These are phyloP conservation scores for Blastomussa wellsi DNA, from an alignment of 92 coral and sea anemone genomes.

Conservation along the genomic window DNA sequence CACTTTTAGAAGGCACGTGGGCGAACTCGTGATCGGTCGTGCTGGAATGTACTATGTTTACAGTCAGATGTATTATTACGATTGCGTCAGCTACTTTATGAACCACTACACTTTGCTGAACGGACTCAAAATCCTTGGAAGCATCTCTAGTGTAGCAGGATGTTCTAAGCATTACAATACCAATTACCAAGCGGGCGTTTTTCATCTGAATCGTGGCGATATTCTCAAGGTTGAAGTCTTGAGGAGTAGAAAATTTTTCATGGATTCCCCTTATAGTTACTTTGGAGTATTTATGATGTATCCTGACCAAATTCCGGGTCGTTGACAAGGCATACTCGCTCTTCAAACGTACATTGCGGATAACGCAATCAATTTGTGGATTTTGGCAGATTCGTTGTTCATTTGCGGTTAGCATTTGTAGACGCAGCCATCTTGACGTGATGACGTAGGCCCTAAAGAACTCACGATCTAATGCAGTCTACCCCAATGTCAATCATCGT, in stretches of 20 bases:
- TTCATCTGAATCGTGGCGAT: slow-evolving; percentile 71
- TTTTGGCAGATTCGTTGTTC: background rate
- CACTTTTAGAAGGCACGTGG: slow-evolving; percentile 70
- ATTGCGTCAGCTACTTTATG: slow-evolving; percentile 65
- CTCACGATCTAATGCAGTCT: background rate
- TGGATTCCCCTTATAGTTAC: slow-evolving; percentile 59
- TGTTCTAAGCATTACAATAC: slow-evolving; percentile 63
- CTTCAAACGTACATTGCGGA: too few species aligned
- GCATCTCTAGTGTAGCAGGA: slow-evolving; percentile 73
- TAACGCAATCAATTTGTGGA: too few species aligned
- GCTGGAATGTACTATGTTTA: slow-evolving; percentile 89
- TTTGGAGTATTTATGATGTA: slow-evolving; percentile 86
- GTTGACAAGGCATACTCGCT: too few species aligned
- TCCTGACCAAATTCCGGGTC: slow-evolving; percentile 30
- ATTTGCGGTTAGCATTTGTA: too few species aligned
- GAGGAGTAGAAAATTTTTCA: slow-evolving; percentile 57
- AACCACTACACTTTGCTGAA: slow-evolving; percentile 75
- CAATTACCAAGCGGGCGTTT: slow-evolving; percentile 88
- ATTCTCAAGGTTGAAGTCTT: slow-evolving; percentile 66
- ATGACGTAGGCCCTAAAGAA: too few species aligned
- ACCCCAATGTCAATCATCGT: background rate
- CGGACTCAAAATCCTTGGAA: slow-evolving; percentile 59
- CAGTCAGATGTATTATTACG: slow-evolving; percentile 93
- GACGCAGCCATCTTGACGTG: too few species aligned
- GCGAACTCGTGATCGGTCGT: slow-evolving; percentile 70